Percentiles rank a stretch among this genome's conserved stretches.
These are phyloP conservation scores for Centropristis striata DNA, from an alignment of 2,113 vertebrate species.

Conservation along the genomic window DNA sequence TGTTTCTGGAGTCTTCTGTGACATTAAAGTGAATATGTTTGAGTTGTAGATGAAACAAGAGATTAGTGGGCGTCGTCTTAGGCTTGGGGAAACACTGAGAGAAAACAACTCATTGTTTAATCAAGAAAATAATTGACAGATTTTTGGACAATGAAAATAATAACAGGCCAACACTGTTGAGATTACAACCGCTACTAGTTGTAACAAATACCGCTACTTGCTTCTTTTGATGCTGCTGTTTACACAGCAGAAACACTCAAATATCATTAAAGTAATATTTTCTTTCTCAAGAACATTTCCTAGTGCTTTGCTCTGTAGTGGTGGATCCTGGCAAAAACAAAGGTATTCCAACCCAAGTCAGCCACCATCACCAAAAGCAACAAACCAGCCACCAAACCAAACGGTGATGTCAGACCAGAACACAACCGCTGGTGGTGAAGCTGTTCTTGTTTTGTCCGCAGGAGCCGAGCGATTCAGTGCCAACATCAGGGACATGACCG, in stretches of 20 bases:
- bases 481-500: constrained; percentile 82
- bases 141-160: no score
- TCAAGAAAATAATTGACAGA: no score
- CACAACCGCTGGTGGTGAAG: not conserved
- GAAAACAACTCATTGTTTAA: no score
- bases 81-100: no score
- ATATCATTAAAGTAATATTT: not conserved
- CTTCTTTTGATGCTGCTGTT: not conserved
- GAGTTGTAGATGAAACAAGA: no score
- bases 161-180: no score
- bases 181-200: no score
- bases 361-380: constrained; percentile 16
- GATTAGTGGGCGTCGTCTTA: no score
- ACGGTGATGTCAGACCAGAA: constrained; percentile 8
- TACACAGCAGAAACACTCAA: not conserved
- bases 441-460: constrained; percentile 39
- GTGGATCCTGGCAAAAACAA: not conserved
- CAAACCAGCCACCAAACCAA: not conserved
- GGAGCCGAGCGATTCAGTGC: constrained; percentile 79
- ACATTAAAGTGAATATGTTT: no score
- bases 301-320: not conserved
- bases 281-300: not conserved
- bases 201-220: no score
- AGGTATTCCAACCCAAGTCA: not conserved
- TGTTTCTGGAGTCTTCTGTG: no score